Percentiles rank a stretch among this genome's conserved stretches.
Conservation (phyloP, 1,140 invertebrate genomes). For the Dryas iulia region DNA sequence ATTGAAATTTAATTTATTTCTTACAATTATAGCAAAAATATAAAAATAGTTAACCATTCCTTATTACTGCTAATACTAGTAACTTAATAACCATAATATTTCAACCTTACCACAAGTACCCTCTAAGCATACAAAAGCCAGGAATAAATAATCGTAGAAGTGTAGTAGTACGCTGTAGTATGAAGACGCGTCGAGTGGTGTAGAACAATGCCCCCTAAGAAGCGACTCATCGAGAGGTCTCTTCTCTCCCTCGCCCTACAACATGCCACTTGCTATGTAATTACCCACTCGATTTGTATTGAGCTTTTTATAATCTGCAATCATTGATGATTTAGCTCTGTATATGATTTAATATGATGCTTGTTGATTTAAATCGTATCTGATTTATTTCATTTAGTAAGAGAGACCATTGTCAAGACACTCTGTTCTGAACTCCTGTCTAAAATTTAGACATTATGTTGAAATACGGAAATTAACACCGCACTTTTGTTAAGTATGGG, state of each 20-base stretch:
- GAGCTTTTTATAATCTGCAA: background rate
- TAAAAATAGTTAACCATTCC: too few relatives aligned
- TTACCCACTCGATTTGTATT: background rate
- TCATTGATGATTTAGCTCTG: background rate
- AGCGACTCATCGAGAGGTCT: background rate
- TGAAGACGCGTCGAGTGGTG: background rate
- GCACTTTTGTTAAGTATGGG: too few relatives aligned
- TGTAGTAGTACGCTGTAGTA: background rate
- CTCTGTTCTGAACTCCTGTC: too few relatives aligned
- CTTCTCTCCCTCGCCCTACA: background rate
- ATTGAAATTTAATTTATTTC: too few relatives aligned
- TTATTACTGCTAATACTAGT: too few relatives aligned
- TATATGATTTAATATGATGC: too few relatives aligned
- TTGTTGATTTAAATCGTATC: background rate
- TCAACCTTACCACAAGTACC: background rate
- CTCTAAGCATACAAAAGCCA: background rate
- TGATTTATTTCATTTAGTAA: too few relatives aligned
- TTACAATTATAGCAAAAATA: too few relatives aligned
- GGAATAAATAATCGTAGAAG: background rate
- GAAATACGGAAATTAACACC: too few relatives aligned
- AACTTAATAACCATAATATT: too few relatives aligned
- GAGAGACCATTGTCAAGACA: too few relatives aligned
- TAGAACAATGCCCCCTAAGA: background rate
- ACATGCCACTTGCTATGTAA: background rate
- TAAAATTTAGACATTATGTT: too few relatives aligned